These are phyloP conservation scores for Tragulus kanchil DNA, from an alignment of 2,113 vertebrate species.

Conservation along the genomic window DNA sequence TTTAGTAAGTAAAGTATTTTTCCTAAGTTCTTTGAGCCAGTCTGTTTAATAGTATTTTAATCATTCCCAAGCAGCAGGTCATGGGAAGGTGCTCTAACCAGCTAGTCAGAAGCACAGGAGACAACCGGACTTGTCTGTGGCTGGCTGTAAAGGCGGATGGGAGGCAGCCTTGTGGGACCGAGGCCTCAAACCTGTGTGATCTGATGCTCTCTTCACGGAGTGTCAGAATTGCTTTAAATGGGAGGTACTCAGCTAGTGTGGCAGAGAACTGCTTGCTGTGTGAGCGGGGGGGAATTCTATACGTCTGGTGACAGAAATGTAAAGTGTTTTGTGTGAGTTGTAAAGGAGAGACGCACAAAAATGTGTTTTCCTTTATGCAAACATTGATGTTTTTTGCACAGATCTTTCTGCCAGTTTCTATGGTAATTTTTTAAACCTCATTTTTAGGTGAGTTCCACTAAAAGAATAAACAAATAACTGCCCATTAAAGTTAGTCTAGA, in stretches of 20 bases:
- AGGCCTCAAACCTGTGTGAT: not conserved
- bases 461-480: conserved; percentile 34
- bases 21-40: not conserved
- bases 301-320: not conserved
- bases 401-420: not conserved
- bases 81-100: not conserved
- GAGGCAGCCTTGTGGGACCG: not conserved
- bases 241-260: not conserved
- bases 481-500: not conserved
- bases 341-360: not conserved
- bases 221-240: not conserved
- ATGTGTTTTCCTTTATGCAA: not conserved
- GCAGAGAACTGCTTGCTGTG: not conserved
- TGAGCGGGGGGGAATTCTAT: not conserved
- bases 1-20: not conserved
- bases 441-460: conserved; percentile 31
- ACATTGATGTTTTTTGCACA: not conserved
- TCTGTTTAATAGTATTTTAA: not conserved
- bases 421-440: not conserved
- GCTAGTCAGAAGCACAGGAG: not conserved
- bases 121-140: not conserved
- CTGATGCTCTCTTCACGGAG: not conserved
- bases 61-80: not conserved
- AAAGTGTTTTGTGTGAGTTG: not conserved
- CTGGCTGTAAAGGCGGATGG: not conserved